Percentiles rank a stretch among this genome's conserved stretches.
These are phyloP conservation scores for Trichopoda pennipes DNA, from an alignment of 2,888 invertebrate species.

Conservation along the genomic window DNA sequence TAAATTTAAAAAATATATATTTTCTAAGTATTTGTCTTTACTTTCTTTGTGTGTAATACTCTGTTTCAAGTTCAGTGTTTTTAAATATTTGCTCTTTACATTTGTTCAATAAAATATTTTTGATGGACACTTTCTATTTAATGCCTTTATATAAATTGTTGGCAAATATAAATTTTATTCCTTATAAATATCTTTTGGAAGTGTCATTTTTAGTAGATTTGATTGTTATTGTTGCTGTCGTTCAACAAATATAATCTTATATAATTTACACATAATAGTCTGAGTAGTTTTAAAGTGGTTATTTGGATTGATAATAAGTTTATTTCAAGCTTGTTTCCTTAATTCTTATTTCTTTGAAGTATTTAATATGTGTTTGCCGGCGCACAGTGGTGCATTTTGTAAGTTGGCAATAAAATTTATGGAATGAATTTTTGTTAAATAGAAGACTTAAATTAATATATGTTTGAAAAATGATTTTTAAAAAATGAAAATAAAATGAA, in stretches of 20 bases:
- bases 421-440: too few species aligned
- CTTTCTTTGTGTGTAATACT: too few species aligned
- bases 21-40: too few species aligned
- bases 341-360: conserved; percentile 3
- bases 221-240: background rate
- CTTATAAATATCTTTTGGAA: conserved; percentile 4
- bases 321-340: conserved; percentile 38
- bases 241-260: background rate
- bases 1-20: too few species aligned
- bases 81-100: conserved; percentile 2
- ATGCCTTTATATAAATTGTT: background rate
- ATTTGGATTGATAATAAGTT: conserved; percentile 46
- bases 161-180: conserved; percentile 27
- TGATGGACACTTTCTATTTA: conserved; percentile 27
- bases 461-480: too few species aligned
- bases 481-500: too few species aligned
- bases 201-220: conserved; percentile 22
- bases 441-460: too few species aligned
- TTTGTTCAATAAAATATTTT: conserved; percentile 25
- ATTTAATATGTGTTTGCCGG: background rate
- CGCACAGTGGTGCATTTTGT: too few species aligned
- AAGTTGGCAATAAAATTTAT: too few species aligned
- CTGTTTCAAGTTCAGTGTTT: too few species aligned
- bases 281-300: conserved; percentile 60
- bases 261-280: conserved; percentile 64